phyloP scores from a whole-genome alignment of 2,113 vertebrate genomes.

The Chamaea fasciata region DNA sequence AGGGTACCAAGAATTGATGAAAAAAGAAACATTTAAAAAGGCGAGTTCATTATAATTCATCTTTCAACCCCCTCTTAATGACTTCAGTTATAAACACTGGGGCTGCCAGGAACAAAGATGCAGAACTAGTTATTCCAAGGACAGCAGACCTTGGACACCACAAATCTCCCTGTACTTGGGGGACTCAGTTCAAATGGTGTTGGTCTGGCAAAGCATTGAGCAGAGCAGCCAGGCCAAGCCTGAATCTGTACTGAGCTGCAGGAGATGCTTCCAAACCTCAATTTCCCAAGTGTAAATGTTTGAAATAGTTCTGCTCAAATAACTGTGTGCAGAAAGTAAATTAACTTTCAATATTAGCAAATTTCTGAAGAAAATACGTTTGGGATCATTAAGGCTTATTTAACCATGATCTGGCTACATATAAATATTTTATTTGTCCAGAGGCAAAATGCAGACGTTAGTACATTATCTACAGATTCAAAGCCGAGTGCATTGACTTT shows the following conservation, averaged over 20 bases:
- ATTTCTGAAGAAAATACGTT: background rate
- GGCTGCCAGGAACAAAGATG: background rate
- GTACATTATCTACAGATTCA: background rate
- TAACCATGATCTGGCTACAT: background rate
- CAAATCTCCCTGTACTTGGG: background rate
- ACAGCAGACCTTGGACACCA: background rate
- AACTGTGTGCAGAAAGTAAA: background rate
- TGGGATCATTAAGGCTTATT: background rate
- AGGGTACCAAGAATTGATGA: background rate
- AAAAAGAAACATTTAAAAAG: background rate
- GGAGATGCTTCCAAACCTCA: background rate
- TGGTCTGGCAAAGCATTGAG: background rate
- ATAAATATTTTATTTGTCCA: slow-evolving; percentile 9
- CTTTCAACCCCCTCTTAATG: background rate
- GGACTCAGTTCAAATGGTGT: background rate
- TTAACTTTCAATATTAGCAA: background rate
- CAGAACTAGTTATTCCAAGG: background rate
- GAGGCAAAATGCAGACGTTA: background rate
- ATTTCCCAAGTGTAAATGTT: background rate
- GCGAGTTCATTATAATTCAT: background rate
- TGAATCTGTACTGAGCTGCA: background rate
- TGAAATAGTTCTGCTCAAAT: background rate
- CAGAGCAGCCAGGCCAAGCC: background rate
- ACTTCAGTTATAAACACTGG: background rate
- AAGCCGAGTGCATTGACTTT: slow-evolving; percentile 19